These are phyloP conservation scores for Lissonota sp. DNA, from an alignment of 2,888 invertebrate species.

Conservation along the genomic window DNA sequence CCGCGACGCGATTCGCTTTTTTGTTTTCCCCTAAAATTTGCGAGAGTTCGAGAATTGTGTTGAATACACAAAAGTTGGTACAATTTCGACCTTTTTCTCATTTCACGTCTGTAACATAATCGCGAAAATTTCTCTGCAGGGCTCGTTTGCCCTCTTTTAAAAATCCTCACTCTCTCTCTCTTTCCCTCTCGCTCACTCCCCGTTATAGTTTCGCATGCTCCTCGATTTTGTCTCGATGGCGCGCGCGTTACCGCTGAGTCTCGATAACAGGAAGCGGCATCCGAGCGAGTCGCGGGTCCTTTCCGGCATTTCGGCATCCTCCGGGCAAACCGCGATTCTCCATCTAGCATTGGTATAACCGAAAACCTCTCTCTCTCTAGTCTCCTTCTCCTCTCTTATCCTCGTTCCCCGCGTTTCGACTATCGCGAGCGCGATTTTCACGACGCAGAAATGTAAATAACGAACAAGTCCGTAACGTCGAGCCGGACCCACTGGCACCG, in stretches of 20 bases:
- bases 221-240: background rate
- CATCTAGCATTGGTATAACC: slow-evolving; percentile 2
- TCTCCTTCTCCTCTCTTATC: background rate
- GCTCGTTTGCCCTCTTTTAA: slow-evolving; percentile 1
- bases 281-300: slow-evolving; percentile 65
- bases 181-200: slow-evolving; percentile 3
- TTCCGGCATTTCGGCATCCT: slow-evolving; percentile 65
- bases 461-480: slow-evolving; percentile 26
- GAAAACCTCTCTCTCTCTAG: background rate
- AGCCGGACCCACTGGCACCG: slow-evolving; percentile 56
- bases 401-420: slow-evolving; percentile 5
- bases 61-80: too few species aligned
- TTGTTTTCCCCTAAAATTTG: too few species aligned
- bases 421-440: slow-evolving; percentile 9
- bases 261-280: slow-evolving; percentile 67
- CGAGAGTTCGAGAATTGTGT: too few species aligned
- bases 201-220: background rate
- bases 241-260: slow-evolving; percentile 47
- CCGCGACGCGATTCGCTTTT: too few species aligned
- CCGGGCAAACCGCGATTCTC: slow-evolving; percentile 21
- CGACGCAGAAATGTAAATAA: slow-evolving; percentile 62
- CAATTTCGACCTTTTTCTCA: background rate
- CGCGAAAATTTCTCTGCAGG: slow-evolving; percentile 14
- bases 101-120: slow-evolving; percentile 19
- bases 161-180: slow-evolving; percentile 15